Percentiles rank a stretch among this genome's conserved stretches.
phyloP scores from a whole-genome alignment of 2,888 invertebrate species.

The Esperia sulphurella region DNA sequence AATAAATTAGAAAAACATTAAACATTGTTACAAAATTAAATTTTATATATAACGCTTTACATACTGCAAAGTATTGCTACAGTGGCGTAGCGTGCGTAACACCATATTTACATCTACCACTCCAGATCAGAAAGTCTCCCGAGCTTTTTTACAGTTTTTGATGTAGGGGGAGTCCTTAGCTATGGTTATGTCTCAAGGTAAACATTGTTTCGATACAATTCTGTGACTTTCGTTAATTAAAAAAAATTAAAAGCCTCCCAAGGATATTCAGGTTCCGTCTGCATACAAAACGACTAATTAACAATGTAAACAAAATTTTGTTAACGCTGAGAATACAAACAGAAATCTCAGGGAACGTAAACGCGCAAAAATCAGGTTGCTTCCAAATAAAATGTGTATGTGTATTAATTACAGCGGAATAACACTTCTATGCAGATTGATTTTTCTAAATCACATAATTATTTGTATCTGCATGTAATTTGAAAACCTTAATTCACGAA shows the following conservation, averaged over 20 bases:
- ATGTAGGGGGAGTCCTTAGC: too few species aligned
- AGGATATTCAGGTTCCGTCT: constrained; percentile 41
- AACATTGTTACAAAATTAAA: too few species aligned
- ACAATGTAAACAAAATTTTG: constrained; percentile 63
- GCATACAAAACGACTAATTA: constrained; percentile 73
- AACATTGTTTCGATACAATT: neutral
- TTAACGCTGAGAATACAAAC: constrained; percentile 47
- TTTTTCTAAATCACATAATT: neutral
- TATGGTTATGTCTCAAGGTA: neutral
- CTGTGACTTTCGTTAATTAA: constrained; percentile 26
- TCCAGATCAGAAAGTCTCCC: too few species aligned
- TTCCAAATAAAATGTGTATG: constrained; percentile 41
- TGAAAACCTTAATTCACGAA: too few species aligned
- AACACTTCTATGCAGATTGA: neutral
- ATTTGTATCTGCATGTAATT: too few species aligned
- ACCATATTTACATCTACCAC: too few species aligned
- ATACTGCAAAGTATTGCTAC: too few species aligned
- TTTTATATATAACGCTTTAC: too few species aligned
- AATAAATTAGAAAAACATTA: too few species aligned
- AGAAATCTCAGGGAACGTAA: constrained; percentile 37
- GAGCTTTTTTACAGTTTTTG: too few species aligned
- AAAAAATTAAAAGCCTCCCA: constrained; percentile 36
- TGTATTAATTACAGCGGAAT: constrained; percentile 26
- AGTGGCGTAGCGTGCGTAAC: too few species aligned
- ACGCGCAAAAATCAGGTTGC: constrained; percentile 43